A percentile compares a stretch with the other conserved stretches of the same genome.
These are phyloP conservation scores for Theristicus caerulescens DNA, from an alignment of 2,113 vertebrate genomes.

Conservation along the genomic window DNA sequence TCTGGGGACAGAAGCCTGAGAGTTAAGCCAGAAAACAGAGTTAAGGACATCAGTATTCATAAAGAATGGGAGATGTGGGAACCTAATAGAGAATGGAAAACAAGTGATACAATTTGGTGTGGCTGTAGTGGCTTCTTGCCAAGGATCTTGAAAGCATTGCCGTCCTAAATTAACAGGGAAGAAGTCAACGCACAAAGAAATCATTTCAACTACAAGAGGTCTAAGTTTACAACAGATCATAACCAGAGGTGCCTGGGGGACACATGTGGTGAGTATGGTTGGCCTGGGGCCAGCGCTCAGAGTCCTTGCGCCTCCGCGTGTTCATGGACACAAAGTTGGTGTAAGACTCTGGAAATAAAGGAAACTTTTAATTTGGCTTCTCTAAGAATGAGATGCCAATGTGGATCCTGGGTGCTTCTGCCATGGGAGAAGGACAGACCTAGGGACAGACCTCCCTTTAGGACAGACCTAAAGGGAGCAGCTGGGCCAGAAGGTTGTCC, in stretches of 20 bases:
- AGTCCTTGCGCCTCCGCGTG: rapidly evolving
- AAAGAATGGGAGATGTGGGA: background rate
- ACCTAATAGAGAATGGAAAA: background rate
- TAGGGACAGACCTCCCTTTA: too few relatives aligned
- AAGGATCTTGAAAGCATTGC: background rate
- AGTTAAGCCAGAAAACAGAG: background rate
- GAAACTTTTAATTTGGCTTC: background rate
- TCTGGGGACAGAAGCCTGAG: background rate
- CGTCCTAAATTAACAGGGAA: background rate
- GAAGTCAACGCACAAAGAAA: background rate
- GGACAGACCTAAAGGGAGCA: background rate
- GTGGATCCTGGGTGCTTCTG: background rate
- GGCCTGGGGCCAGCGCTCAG: background rate
- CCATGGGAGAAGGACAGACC: too few relatives aligned
- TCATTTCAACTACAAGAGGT: background rate
- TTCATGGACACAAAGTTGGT: background rate
- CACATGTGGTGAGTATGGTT: background rate
- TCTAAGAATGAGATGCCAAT: background rate
- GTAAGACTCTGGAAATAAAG: background rate
- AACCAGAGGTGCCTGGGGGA: background rate
- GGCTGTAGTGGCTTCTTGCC: background rate
- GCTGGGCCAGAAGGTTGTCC: background rate
- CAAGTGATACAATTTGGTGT: background rate
- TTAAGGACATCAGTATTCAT: background rate
- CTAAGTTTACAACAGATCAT: background rate